phyloP scores from a whole-genome alignment of 1,140 invertebrate species.

The Zaprionus capensis region DNA sequence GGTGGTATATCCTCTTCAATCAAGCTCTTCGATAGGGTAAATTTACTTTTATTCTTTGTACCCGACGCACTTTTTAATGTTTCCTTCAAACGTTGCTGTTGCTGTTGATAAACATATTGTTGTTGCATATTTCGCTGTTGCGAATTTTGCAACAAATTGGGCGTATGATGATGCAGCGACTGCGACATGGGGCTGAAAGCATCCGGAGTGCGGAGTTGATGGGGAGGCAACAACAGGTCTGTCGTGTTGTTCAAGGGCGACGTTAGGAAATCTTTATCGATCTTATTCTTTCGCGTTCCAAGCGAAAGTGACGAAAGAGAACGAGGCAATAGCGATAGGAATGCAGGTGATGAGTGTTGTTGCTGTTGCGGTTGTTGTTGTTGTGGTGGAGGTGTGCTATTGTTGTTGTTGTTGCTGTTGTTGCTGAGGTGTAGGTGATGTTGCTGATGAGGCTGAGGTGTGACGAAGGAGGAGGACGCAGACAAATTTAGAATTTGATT shows the following conservation, averaged over 20 bases:
- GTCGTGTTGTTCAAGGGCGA: conserved; percentile 69
- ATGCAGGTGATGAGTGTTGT: conserved; percentile 77
- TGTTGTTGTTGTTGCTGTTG: conserved; percentile 51
- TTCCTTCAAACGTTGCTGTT: conserved; percentile 69
- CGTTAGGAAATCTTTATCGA: conserved; percentile 74
- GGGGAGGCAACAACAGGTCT: conserved; percentile 65
- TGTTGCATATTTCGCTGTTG: conserved; percentile 48
- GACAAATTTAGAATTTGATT: conserved; percentile 81
- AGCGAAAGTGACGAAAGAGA: conserved; percentile 85
- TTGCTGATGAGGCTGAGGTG: conserved; percentile 69
- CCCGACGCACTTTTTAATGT: conserved; percentile 41
- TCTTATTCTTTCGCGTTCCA: conserved; percentile 81
- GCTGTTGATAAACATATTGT: conserved; percentile 54
- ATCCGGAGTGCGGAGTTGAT: conserved; percentile 47
- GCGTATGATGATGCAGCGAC: conserved; percentile 71
- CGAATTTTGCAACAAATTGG: conserved; percentile 46
- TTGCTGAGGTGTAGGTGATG: conserved; percentile 60
- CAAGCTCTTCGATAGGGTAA: conserved; percentile 64
- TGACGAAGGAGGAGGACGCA: conserved; percentile 59
- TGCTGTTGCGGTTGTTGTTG: conserved; percentile 61
- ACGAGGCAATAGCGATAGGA: conserved; percentile 86
- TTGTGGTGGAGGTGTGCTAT: conserved; percentile 61
- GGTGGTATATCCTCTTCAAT: conserved; percentile 85
- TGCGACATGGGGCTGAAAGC: conserved; percentile 69
- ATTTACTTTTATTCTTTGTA: conserved; percentile 65